Percentiles rank a stretch among this genome's conserved stretches.
Evolutionary conservation across 2,888 invertebrate species (phyloP).

Genomic region (Agrochola macilenta): DNA sequence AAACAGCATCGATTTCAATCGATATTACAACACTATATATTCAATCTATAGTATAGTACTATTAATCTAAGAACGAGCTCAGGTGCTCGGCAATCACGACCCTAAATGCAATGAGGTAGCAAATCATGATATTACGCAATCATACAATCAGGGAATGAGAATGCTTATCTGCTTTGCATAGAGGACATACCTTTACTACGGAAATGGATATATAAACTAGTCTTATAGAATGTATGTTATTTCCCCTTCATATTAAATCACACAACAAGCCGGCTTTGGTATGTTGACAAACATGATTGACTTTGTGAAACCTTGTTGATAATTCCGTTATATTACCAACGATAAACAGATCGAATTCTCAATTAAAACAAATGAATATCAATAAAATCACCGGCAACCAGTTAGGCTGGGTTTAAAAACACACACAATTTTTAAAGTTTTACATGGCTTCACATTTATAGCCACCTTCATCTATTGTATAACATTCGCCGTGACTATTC

Average conservation of each 20-base stretch:
- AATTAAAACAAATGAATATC: neutral
- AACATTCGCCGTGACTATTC: neutral
- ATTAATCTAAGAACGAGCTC: neutral
- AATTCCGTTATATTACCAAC: neutral
- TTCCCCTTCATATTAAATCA: conserved; percentile 39
- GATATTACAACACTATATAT: neutral
- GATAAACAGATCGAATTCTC: conserved; percentile 6
- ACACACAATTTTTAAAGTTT: neutral
- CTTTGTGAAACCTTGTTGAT: conserved; percentile 16
- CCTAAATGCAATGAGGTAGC: neutral
- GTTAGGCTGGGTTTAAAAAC: conserved; percentile 3
- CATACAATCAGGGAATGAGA: conserved; percentile 5
- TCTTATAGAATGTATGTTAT: conserved; percentile 47
- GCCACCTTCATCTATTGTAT: neutral
- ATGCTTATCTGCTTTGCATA: conserved; percentile 10
- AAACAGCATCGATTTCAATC: neutral
- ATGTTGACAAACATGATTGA: conserved; percentile 43
- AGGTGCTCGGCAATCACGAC: neutral
- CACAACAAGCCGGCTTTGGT: neutral
- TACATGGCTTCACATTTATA: neutral
- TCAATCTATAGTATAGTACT: neutral
- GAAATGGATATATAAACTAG: conserved; percentile 42
- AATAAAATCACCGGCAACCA: neutral
- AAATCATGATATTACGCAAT: conserved; percentile 26
- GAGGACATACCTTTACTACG: conserved; percentile 36